Base-by-base conservation (phyloP, 2,888 invertebrate species). In the Icerya purchasi region DNA sequence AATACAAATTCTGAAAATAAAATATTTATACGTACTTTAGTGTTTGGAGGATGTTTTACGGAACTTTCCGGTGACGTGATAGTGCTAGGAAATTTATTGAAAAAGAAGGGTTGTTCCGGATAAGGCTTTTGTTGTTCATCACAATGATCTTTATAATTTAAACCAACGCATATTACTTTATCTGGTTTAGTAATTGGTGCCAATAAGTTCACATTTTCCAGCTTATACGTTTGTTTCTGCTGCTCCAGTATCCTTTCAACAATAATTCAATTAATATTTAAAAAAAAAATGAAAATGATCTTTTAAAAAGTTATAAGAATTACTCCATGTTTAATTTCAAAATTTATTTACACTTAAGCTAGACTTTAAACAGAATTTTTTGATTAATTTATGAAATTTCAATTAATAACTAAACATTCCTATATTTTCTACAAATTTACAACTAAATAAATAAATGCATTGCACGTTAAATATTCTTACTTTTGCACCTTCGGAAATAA, bases 71-170 rank as follows among this genome's bases (percentile, higher is more conserved):
- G 84, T 0, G 89, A 89, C 22, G 83, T 76, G 23, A 92, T 78
- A 36, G 79, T 76, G 64, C 86, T 87, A 0, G 86, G 75, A 68
- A 89, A 91, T 73, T 92, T 93, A 71, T 81, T 86, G 72, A 91
- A 92, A 65, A 91, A 81, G 69, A 89, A 83, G 0, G 92, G 92
- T 63, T 85, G 83, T 20, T 76, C 74, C 0, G 79, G 79, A 0
- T 87, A 86, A 0, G 79, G 77, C 19, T 81, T 69, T 21, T 85
- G 83, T 69, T 89, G 88, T 68, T 92, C 91, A 57, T 78, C 76
- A 66, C 91, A 91, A 67, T 90, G 90, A 51, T 89, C 90, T 58
- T 74, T 75, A 71, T 92, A 92, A 71, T 92, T 92, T 61, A 90
- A 75, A 0, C 88, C 89, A 18, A 91, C 79, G 68, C 90, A 90